These are phyloP conservation scores for Antechinus flavipes DNA, from an alignment of 2,113 vertebrate genomes.

Conservation along the genomic window DNA sequence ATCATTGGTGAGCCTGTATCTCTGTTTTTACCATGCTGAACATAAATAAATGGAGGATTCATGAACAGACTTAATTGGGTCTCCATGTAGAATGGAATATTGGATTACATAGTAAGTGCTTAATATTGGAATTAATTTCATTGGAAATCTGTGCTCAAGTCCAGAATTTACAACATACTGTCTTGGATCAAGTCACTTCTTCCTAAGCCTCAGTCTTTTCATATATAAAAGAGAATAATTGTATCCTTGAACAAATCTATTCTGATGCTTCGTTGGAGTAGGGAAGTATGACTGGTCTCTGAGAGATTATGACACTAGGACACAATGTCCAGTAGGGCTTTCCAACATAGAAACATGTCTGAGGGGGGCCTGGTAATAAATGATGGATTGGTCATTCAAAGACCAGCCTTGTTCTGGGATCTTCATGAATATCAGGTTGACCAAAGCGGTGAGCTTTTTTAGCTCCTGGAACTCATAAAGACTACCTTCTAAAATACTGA, in stretches of 20 bases:
- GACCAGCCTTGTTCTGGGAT: background rate
- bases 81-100: background rate
- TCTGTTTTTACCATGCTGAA: background rate
- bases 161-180: background rate
- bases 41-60: background rate
- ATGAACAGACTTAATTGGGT: background rate
- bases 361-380: background rate
- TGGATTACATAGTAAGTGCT: background rate
- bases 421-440: background rate
- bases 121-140: background rate
- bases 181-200: background rate
- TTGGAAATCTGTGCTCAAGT: background rate
- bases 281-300: background rate
- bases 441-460: background rate
- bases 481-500: background rate
- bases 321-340: background rate
- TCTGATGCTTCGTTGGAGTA: background rate
- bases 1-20: background rate
- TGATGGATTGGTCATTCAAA: background rate
- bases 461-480: background rate
- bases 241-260: background rate
- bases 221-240: background rate
- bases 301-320: background rate
- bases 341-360: background rate
- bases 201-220: background rate